Evolutionary conservation across 2,797 vertebrate genomes (phyloP), one percentile per base, ranked within the genome.

Genomic region (Lutjanus campechanus): DNA sequence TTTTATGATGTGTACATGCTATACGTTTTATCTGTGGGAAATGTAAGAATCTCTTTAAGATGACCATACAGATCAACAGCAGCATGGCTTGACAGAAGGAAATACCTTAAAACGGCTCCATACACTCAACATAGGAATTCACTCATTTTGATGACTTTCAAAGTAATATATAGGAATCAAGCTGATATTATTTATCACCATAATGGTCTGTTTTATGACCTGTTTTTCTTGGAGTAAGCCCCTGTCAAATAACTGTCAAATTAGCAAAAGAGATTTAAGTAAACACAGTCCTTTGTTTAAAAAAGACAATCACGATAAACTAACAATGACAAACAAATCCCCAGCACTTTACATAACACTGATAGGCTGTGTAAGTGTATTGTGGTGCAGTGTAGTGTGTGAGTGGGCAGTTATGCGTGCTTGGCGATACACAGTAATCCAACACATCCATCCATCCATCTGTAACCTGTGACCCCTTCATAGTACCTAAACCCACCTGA

Each of bases 401-500:
- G 68, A 88, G 73, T 63, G 61, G 76, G 50, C 40, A 46, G 76
- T 40, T 68, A 10, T 17, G 51, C 5, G 22, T 69, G 59, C 79
- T 75, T 54, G 49, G 36, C 10, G 13, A 76, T 71, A 59, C 69
- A 51, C 75, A 47, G 40, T 59, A 88, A 90, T 90, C 79, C 79
- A 69, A 78, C 86, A 75, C 73, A 85, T 74, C 67, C 69, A 81
- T 61, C 72, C 78, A 78, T 70, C 67, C 58, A 76, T 70, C 70
- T 75, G 66, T 66, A 64, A 83, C 76, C 85, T 68, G 44, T 81
- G 85, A 89, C 85, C 83, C 53, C 25, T 62, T 77, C 84, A 50
- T 51, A 74, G 77, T 56, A 81, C 76, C 77, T 74, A 63, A 87
- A 84, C 62, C 79, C 82, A 89, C 62, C 81, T 91, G 90, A 92